Conservation (phyloP, 2,888 invertebrate genomes). For the Parapristionchus giblindavisi region DNA sequence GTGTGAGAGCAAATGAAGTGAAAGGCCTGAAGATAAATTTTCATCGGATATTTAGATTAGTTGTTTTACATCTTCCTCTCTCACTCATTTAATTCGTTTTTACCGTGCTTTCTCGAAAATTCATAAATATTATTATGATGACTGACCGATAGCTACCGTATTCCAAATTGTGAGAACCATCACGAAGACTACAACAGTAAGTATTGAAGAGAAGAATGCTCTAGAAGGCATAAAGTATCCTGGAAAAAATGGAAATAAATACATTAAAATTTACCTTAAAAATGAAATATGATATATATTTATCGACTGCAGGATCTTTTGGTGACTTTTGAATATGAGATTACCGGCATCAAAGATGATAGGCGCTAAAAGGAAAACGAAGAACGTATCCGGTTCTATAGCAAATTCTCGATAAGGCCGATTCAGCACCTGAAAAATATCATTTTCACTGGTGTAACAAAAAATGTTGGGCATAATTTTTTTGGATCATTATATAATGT, state of each 20-base stretch:
- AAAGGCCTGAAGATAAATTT: neutral
- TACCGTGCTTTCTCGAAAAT: too few relatives aligned
- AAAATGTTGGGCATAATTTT: neutral
- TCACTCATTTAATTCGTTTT: neutral
- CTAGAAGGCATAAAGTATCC: constrained; percentile 98
- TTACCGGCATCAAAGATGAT: constrained; percentile 88
- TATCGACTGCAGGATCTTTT: neutral
- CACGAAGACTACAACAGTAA: constrained; percentile 92
- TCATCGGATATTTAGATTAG: neutral
- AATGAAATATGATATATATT: neutral
- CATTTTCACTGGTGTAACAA: neutral
- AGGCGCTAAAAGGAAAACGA: constrained; percentile 95
- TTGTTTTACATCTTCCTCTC: neutral
- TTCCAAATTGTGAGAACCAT: constrained; percentile 92
- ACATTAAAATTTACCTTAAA: neutral
- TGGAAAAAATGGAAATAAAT: constrained; percentile 12
- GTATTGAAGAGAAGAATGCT: constrained; percentile 94
- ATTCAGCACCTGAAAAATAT: neutral
- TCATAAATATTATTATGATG: neutral
- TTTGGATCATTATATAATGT: neutral
- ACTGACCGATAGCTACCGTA: constrained; percentile 76
- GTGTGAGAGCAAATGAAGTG: constrained; percentile 1
- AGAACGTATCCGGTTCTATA: constrained; percentile 84
- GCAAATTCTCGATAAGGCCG: constrained; percentile 1
- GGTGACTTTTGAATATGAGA: neutral